Evolutionary conservation across 2,113 vertebrate species (phyloP).

Genomic region (Hymenochirus boettgeri): DNA sequence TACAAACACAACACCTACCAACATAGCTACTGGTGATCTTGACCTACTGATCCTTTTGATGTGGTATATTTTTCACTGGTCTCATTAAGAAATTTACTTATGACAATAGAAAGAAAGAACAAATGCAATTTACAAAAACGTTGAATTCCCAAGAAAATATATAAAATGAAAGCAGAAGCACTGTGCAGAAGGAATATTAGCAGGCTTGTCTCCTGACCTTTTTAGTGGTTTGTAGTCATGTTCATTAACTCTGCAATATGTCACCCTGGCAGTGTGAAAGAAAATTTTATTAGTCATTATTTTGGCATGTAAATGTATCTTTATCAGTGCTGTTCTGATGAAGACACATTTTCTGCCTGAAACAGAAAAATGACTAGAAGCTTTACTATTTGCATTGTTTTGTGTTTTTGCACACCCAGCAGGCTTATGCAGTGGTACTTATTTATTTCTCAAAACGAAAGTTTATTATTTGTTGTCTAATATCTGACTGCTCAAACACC

Average conservation of each 20-base stretch:
- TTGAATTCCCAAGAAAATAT: background rate
- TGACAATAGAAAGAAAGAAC: background rate
- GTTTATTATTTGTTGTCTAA: too few relatives aligned
- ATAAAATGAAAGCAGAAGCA: background rate
- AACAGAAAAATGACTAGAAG: background rate
- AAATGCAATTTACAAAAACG: background rate
- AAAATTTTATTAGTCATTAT: slow-evolving; percentile 4
- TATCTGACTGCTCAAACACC: too few relatives aligned
- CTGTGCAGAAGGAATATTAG: background rate
- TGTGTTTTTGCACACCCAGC: background rate
- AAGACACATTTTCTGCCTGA: background rate
- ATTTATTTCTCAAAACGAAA: too few relatives aligned
- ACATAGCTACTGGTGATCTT: too few relatives aligned
- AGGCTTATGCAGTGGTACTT: background rate
- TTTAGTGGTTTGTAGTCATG: slow-evolving; percentile 27
- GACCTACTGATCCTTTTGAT: too few relatives aligned
- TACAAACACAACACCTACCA: too few relatives aligned
- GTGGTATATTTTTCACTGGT: too few relatives aligned
- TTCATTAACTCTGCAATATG: background rate
- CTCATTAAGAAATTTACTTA: background rate
- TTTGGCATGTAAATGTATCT: slow-evolving; percentile 1
- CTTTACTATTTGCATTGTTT: slow-evolving; percentile 1
- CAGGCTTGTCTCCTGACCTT: slow-evolving; percentile 21
- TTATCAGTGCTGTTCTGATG: slow-evolving; percentile 1
- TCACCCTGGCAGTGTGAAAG: background rate